These are phyloP conservation scores for Melikaiella ostensackeni DNA, from an alignment of 2,888 invertebrate genomes.

Conservation along the genomic window DNA sequence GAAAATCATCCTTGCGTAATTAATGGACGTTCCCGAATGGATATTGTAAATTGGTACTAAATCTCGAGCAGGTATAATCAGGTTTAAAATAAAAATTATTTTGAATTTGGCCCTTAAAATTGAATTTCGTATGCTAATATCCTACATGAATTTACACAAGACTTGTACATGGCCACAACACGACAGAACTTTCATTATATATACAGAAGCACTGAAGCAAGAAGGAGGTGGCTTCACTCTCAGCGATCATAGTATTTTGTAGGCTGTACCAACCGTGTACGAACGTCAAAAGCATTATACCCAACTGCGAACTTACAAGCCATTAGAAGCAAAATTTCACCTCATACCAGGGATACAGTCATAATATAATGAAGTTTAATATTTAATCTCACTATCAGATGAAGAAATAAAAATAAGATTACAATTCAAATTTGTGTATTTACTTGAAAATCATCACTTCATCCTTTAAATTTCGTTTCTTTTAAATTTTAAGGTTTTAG, in stretches of 20 bases:
- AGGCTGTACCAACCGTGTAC: slow-evolving; percentile 22
- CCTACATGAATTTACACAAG: background rate
- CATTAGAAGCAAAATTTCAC: slow-evolving; percentile 19
- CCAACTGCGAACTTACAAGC: slow-evolving; percentile 25
- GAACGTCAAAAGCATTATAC: slow-evolving; percentile 16
- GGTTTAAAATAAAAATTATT: background rate
- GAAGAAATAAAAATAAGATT: too few relatives aligned
- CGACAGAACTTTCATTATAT: slow-evolving; percentile 13
- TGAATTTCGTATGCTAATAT: background rate
- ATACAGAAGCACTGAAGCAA: background rate
- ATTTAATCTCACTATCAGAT: too few relatives aligned
- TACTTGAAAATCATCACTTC: too few relatives aligned
- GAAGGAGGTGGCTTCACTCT: slow-evolving; percentile 11
- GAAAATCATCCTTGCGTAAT: too few relatives aligned
- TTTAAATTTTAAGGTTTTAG: too few relatives aligned
- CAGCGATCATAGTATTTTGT: slow-evolving; percentile 35
- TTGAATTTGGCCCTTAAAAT: background rate
- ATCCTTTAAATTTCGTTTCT: too few relatives aligned
- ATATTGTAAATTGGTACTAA: too few relatives aligned
- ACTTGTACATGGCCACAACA: background rate
- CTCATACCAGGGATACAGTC: background rate
- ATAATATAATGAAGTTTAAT: slow-evolving; percentile 17
- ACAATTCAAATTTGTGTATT: too few relatives aligned
- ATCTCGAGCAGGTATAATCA: background rate
- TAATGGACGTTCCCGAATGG: too few relatives aligned